Percentiles rank a stretch among this genome's conserved stretches.
Evolutionary conservation across 2,888 invertebrate genomes (phyloP).

Genomic region (Rotaria socialis): DNA sequence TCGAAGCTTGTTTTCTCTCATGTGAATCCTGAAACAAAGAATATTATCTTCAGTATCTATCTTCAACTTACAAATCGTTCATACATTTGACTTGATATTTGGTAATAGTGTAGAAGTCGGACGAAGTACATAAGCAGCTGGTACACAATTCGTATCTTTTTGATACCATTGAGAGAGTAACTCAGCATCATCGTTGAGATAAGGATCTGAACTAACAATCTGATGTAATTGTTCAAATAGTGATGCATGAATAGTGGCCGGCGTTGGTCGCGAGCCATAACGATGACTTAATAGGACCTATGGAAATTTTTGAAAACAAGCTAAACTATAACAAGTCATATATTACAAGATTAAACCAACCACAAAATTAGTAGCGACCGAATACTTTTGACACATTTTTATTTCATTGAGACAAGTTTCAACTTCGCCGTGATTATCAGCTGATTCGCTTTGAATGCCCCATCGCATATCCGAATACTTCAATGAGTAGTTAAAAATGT

Average conservation of each 20-base stretch:
- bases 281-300: conserved; percentile 55
- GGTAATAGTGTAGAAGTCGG: neutral
- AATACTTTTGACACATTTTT: conserved; percentile 51
- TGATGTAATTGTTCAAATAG: neutral
- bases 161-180: conserved; percentile 7
- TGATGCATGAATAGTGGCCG: conserved; percentile 50
- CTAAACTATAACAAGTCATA: neutral
- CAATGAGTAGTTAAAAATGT: neutral
- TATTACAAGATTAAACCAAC: conserved; percentile 49
- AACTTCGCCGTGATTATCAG: conserved; percentile 46
- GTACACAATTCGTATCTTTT: neutral
- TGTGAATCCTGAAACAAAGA: neutral
- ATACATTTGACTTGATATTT: neutral
- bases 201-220: neutral
- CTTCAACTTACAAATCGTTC: neutral
- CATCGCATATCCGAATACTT: conserved; percentile 54
- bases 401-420: conserved; percentile 49
- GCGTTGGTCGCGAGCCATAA: conserved; percentile 52
- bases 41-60: no score
- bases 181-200: neutral
- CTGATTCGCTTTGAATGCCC: conserved; percentile 50
- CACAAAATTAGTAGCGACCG: conserved; percentile 54
- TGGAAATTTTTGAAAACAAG: neutral
- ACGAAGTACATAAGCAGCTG: neutral
- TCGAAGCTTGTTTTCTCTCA: neutral